Evolutionary conservation across 1,140 invertebrate genomes (phyloP), one percentile per base, ranked within the genome.

Genomic region (Formica exsecta): DNA sequence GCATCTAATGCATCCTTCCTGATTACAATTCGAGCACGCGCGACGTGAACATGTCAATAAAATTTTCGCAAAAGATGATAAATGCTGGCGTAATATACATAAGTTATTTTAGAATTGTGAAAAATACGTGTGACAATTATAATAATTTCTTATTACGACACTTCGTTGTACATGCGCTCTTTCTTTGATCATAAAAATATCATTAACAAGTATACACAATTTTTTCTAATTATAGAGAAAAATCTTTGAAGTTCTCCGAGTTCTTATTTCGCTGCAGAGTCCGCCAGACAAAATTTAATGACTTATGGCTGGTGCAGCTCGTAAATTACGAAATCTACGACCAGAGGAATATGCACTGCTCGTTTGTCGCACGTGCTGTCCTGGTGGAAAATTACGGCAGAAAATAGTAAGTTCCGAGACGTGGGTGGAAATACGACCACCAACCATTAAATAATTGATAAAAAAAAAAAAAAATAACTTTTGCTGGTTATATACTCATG

Each of bases 321-420:
- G 68, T 86, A 86, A 86, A 86, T 81, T 83, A 86, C 32, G 57
- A 86, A 86, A 86, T 25, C 41, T 73, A 73, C 77, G 85, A 65
- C 61, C 59, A 68, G 19, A 22, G 57, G 54, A 81, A 83, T 73
- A 83, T 61, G 65, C 85, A 48, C 41, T 77, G 38, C 85, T 83
- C 66, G 65, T 85, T 85, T 77, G 84, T 85, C 75, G 84, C 84
- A 79, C 62, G 74, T 83, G 71, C 61, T 57, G 61, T 83, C 77
- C 48, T 71, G 66, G 13, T 62, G 44, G 59, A 57, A 86, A 86
- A 86, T 86, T 83, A 86, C 83, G 19, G 59, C 77, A 51, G 66
- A 62, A 71, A 81, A 81, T 70, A 61, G 36, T 83, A 73, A 86
- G 74, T 80, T 57, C 65, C 32, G 44, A 79, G 59, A 71, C 22